Evolutionary conservation across 2,113 vertebrate genomes (phyloP).

Genomic region (Pseudorasbora parva): DNA sequence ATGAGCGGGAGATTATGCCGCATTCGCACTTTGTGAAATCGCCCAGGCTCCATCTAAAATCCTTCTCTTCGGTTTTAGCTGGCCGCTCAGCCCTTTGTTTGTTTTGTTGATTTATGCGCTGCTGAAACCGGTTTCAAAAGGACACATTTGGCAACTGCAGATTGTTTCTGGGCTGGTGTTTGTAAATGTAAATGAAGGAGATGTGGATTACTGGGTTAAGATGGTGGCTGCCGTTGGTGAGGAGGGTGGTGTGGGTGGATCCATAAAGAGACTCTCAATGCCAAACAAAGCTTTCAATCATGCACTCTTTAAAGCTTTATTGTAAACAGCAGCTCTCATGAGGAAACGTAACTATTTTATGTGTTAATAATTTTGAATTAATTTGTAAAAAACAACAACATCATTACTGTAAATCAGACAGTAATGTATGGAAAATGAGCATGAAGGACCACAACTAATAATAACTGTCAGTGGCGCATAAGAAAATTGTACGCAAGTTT

Average conservation of each 20-base stretch:
- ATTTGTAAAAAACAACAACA: too few species aligned
- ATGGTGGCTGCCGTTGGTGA: conserved; percentile 24
- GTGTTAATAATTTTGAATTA: too few species aligned
- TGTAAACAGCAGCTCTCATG: neutral
- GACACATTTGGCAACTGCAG: conserved; percentile 21
- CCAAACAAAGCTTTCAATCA: neutral
- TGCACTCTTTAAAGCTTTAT: neutral
- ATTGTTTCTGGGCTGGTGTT: conserved; percentile 24
- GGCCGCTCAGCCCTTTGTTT: conserved; percentile 2
- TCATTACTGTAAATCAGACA: too few species aligned
- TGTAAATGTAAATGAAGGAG: conserved; percentile 37
- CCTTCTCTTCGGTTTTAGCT: neutral
- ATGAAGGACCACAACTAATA: neutral
- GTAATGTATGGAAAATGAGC: too few species aligned
- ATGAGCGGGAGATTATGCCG: neutral
- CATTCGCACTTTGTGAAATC: conserved; percentile 16
- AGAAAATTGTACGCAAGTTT: neutral
- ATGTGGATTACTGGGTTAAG: conserved; percentile 39
- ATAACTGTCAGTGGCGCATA: neutral
- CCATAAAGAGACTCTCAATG: neutral
- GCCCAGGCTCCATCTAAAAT: neutral
- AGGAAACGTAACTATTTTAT: neutral
- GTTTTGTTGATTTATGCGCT: conserved; percentile 34
- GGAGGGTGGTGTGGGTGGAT: conserved; percentile 5
- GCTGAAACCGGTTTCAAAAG: conserved; percentile 25